Evolutionary conservation across 2,797 vertebrate genomes (phyloP), one percentile per base, ranked within the genome.

Genomic region (Pyrocephalus nanus): DNA sequence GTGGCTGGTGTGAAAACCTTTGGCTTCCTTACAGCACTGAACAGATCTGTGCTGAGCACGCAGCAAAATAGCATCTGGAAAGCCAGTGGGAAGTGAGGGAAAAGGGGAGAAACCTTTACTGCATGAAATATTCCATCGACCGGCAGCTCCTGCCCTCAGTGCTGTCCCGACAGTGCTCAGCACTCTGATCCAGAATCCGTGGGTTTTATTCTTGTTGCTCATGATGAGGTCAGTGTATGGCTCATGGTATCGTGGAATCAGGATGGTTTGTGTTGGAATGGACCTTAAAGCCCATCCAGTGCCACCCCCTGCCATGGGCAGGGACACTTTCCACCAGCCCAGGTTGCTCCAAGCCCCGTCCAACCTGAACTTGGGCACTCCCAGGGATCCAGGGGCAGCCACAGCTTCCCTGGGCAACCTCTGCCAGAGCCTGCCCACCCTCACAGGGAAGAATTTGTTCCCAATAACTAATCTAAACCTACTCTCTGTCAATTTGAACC

Each of bases 61-160:
- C 65, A 94, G 92, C 92, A 54, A 51, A 97, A 92, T 4, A 95
- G 96, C 96, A 93, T 86, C 95, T 97, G 96, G 94, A 96, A 96
- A 95, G 92, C 74, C 91, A 79, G 92, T 84, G 95, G 97, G 97
- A 95, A 96, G 67, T 47, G 74, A 61, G 19, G 76, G 20, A 34
- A 72, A 60, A 73, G 76, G 76, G 78, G 76, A 67, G 62, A 70
- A 45, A 40, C 45, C 57, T 93, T 94, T 62, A 8, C 22, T 61
- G 74, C 15, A 9, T 74, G 92, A 69, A 92, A 91, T 76, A n/a
- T 29, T 82, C 90, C 83, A 45, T 47, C 57, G 77, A 61, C 19
- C 85, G 90, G 91, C 95, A 93, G 78, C 74, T 81, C 34, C 48
- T 15, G 32, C 61, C 55, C 71, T 93, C 90, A 89, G 51, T 88